These are phyloP conservation scores for Strigamia crassipes DNA, from an alignment of 2,888 invertebrate species.

Conservation along the genomic window DNA sequence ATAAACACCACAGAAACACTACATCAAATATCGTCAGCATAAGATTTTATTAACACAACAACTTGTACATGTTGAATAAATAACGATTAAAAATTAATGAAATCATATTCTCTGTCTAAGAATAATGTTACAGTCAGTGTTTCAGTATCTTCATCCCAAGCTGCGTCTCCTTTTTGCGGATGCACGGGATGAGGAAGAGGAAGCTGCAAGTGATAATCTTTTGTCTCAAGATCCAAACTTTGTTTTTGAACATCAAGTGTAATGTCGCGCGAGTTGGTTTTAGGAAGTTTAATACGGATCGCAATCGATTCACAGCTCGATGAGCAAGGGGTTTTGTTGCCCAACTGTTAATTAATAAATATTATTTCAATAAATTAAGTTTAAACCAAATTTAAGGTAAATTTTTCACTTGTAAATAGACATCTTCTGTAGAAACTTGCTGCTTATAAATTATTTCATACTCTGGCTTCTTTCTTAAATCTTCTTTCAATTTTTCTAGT, in stretches of 20 bases:
- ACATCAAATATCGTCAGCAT: no score
- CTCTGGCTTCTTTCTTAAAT: constrained; percentile 62
- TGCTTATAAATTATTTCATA: constrained; percentile 85
- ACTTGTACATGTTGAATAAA: neutral
- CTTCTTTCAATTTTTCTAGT: constrained; percentile 49
- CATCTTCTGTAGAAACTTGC: constrained; percentile 80
- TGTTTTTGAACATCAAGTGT: constrained; percentile 69
- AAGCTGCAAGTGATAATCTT: constrained; percentile 71
- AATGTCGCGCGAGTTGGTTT: constrained; percentile 74
- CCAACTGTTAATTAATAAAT: constrained; percentile 66
- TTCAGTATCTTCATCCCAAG: constrained; percentile 72
- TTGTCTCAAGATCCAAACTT: constrained; percentile 68
- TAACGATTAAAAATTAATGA: constrained; percentile 75
- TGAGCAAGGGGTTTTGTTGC: constrained; percentile 75
- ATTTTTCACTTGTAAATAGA: constrained; percentile 73
- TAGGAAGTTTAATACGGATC: constrained; percentile 75
- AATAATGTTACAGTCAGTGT: constrained; percentile 73
- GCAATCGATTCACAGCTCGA: constrained; percentile 87
- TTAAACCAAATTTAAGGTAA: neutral
- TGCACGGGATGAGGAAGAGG: constrained; percentile 81
- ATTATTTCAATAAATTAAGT: neutral
- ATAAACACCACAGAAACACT: no score
- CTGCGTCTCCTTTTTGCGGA: constrained; percentile 78
- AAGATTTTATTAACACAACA: neutral
- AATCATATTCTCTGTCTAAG: constrained; percentile 80